Conservation (phyloP, 1,140 invertebrate genomes). For the Armadillidium nasatum region DNA sequence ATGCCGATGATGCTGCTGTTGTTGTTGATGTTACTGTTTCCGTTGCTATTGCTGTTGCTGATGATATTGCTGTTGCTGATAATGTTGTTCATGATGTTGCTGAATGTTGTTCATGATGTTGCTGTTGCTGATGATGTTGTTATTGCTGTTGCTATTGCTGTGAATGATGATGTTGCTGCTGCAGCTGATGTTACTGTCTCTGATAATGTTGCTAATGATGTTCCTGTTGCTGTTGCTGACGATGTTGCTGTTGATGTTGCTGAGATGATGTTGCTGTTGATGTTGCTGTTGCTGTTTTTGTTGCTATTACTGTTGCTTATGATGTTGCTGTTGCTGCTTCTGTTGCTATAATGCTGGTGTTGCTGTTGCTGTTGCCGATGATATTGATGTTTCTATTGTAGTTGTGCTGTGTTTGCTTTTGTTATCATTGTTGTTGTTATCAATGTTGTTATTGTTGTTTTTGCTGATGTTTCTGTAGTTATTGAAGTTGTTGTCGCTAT, state of each 20-base stretch:
- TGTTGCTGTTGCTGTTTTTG: neutral
- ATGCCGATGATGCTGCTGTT: neutral
- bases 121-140: slow-evolving; percentile 8
- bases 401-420: neutral
- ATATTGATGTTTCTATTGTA: neutral
- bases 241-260: neutral
- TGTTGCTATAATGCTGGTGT: slow-evolving; percentile 8
- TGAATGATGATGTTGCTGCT: neutral
- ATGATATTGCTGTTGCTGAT: neutral
- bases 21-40: neutral
- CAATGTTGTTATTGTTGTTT: no score
- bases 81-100: neutral
- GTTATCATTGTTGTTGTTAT: no score
- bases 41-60: neutral
- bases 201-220: neutral
- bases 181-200: neutral
- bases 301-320: neutral
- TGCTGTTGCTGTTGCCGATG: neutral
- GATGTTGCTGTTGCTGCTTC: neutral
- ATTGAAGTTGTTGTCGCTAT: no score
- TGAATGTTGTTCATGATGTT: neutral
- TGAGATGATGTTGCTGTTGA: no score
- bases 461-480: no score
- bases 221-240: neutral
- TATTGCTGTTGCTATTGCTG: neutral